A percentile compares a stretch with the other conserved stretches of the same genome.
Evolutionary conservation across 2,797 vertebrate species (phyloP).

Genomic region (Enoplosus armatus): DNA sequence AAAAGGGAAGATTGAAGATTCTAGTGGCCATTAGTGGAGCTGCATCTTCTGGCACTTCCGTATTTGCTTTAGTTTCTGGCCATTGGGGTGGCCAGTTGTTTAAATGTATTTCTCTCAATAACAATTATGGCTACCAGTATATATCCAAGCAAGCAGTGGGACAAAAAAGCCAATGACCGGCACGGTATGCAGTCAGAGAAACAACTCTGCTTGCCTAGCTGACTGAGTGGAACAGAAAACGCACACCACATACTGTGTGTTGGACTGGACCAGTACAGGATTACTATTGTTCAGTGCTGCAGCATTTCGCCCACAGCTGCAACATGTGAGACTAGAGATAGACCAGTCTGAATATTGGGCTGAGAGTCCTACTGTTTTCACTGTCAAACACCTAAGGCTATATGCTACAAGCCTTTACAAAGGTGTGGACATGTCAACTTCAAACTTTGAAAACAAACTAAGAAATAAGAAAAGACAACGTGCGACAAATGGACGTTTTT

Average conservation of each 20-base stretch:
- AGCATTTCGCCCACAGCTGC: constrained; percentile 60
- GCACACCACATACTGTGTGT: constrained; percentile 49
- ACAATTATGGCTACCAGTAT: constrained; percentile 43
- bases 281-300: constrained; percentile 63
- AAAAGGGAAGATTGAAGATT: background rate
- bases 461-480: constrained; percentile 2
- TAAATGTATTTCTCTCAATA: constrained; percentile 25
- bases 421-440: constrained; percentile 43
- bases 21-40: background rate
- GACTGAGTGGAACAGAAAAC: constrained; percentile 55
- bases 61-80: constrained; percentile 2
- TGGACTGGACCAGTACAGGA: constrained; percentile 44
- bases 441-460: constrained; percentile 54
- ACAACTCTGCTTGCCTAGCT: constrained; percentile 31
- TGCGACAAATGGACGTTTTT: constrained; percentile 22
- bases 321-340: constrained; percentile 25
- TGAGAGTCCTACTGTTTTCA: constrained; percentile 33
- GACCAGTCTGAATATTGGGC: background rate
- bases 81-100: constrained; percentile 10
- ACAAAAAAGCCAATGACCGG: constrained; percentile 59
- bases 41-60: constrained; percentile 18
- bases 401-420: constrained; percentile 23
- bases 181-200: constrained; percentile 52
- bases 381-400: constrained; percentile 14
- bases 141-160: constrained; percentile 26